These are phyloP conservation scores for Anticlea derivata DNA, from an alignment of 2,888 invertebrate genomes.

Conservation along the genomic window DNA sequence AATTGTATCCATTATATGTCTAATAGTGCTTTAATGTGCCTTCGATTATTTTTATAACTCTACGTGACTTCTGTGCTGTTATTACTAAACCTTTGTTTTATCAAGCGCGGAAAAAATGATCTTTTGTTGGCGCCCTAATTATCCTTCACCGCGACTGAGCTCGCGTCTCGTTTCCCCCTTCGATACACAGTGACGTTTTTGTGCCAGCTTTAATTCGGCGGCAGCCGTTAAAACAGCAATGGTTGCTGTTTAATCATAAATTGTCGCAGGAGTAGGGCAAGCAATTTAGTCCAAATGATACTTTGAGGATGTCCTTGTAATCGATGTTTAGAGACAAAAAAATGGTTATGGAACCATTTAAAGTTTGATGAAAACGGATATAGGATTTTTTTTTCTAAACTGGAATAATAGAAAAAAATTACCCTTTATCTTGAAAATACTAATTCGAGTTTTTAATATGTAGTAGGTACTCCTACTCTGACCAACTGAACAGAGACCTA, in stretches of 20 bases:
- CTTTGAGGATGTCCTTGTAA: neutral
- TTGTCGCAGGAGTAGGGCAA: neutral
- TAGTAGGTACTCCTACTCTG: too few species aligned
- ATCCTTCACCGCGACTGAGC: slow-evolving; percentile 18
- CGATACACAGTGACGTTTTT: slow-evolving; percentile 21
- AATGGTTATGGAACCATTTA: neutral
- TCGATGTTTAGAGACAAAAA: neutral
- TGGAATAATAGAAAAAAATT: too few species aligned
- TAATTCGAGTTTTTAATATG: too few species aligned
- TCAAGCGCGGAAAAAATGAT: slow-evolving; percentile 31
- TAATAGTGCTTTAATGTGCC: slow-evolving; percentile 74
- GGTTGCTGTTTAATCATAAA: neutral
- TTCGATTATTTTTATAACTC: slow-evolving; percentile 52
- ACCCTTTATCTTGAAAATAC: too few species aligned
- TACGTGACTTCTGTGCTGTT: slow-evolving; percentile 76
- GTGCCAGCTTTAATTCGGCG: neutral
- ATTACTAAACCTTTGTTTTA: slow-evolving; percentile 51
- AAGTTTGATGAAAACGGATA: too few species aligned
- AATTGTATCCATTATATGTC: slow-evolving; percentile 58
- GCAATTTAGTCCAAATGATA: neutral
- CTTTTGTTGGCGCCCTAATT: slow-evolving; percentile 30
- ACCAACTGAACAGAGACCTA: too few species aligned
- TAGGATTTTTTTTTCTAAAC: neutral
- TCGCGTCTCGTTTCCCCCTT: slow-evolving; percentile 16
- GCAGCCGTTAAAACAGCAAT: neutral